Evolutionary conservation across 2,888 invertebrate species (phyloP).

Genomic region (Xestia sexstrigata): DNA sequence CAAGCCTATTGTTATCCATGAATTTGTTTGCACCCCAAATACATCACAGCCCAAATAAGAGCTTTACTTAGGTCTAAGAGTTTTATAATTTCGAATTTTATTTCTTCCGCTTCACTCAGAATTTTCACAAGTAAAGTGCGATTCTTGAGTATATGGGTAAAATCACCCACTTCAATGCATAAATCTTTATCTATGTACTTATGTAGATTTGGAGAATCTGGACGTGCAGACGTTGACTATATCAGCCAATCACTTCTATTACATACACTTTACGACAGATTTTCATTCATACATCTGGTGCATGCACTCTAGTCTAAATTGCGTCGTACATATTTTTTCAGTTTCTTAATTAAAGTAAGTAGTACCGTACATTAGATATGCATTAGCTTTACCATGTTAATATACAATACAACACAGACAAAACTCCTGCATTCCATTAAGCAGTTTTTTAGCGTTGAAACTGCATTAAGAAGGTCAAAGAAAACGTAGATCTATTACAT

Average conservation of each 20-base stretch:
- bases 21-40: background rate
- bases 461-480: conserved; percentile 26
- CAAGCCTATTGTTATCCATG: too few species aligned
- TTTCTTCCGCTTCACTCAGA: too few species aligned
- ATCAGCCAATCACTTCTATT: background rate
- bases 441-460: conserved; percentile 10
- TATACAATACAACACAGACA: background rate
- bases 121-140: background rate
- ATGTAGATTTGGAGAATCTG: background rate
- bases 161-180: background rate
- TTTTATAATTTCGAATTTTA: background rate
- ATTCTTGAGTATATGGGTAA: background rate
- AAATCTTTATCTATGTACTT: background rate
- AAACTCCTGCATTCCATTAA: background rate
- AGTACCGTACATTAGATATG: background rate
- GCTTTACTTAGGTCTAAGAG: background rate
- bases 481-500: conserved; percentile 23
- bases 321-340: background rate
- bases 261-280: background rate
- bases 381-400: background rate
- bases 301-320: background rate
- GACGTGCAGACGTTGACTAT: background rate
- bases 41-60: background rate
- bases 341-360: background rate
- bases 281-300: background rate